Evolutionary conservation across 2,113 vertebrate genomes (phyloP), one percentile per base, ranked within the genome.

Genomic region (Embiotoca jacksoni): DNA sequence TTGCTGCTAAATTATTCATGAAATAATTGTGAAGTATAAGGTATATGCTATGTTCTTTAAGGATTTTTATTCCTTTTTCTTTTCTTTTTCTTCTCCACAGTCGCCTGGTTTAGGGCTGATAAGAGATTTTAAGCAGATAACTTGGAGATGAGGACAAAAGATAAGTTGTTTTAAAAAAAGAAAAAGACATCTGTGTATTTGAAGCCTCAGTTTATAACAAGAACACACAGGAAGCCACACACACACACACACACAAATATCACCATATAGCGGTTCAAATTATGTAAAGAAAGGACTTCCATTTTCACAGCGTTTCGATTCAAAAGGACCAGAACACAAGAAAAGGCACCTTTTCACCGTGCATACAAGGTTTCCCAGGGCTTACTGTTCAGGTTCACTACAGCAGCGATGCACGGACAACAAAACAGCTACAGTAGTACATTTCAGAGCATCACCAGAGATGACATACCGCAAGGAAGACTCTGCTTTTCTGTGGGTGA

Each of bases 391-490:
- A n/a, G 14, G 14, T 11, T 30, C 32, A 9, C 15, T 6, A 14
- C 23, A n/a, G 8, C 32, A 36, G 30, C 5, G 30, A 46, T 46
- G 7, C 10, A 3, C 63, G 47, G 46, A 71, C 75, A 79, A 30
- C 35, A 83, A 23, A 16, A 36, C 59, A 65, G 14, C 5, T 1
- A 23, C 23, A 23, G 23, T 23, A 11, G 41, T 10, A 39, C 44
- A 13, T 57, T 49, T 80, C 36, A 56, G 9, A 70, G 56, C 59
- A 78, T 74, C 64, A 61, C 60, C 35, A 56, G 41, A 61, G 52
- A 52, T 65, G 64, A 61, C 39, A n/a, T 32, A 7, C 37, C 39
- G 59, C 6, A 0, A 35, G 16, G 15, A 50, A 39, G n/a, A 23
- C 23, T 37, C 35, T 0, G 8, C 30, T 0, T 58, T 30, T 59